A percentile compares a stretch with the other conserved stretches of the same genome.
phyloP scores from a whole-genome alignment of 1,140 invertebrate species.

The Ctenoplectra terminalis region DNA sequence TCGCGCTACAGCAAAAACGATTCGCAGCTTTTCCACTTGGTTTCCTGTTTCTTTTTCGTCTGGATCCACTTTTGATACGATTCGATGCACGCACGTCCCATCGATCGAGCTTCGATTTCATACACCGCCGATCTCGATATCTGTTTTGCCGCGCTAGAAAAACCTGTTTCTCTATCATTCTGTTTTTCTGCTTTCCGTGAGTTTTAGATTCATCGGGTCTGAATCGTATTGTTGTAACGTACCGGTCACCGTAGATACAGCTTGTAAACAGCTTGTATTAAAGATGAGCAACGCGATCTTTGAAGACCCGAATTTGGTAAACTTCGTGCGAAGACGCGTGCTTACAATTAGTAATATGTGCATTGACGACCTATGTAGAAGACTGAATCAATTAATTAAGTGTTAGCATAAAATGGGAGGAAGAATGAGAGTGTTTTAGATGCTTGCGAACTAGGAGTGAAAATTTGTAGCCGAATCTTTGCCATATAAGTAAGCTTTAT shows the following conservation, averaged over 20 bases:
- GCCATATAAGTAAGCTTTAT: conserved; percentile 3
- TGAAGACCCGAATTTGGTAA: conserved; percentile 9
- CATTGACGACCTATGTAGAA: conserved; percentile 15
- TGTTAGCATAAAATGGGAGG: background rate
- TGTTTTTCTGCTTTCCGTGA: background rate
- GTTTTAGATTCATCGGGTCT: background rate
- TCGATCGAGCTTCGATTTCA: too few relatives aligned
- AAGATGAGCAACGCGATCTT: background rate
- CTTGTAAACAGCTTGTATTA: conserved; percentile 30
- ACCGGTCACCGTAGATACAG: background rate
- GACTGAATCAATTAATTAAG: conserved; percentile 12
- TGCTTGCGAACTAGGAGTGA: background rate
- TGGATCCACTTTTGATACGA: background rate
- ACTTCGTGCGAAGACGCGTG: conserved; percentile 6
- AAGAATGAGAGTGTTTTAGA: background rate
- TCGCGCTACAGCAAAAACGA: background rate
- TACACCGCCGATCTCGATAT: too few relatives aligned
- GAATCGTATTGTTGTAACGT: background rate
- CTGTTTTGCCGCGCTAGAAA: background rate
- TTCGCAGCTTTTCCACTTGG: background rate
- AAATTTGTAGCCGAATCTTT: background rate
- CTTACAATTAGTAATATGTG: background rate
- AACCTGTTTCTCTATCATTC: background rate
- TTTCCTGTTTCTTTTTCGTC: background rate
- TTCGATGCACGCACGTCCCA: background rate